phyloP scores from a whole-genome alignment of 2,888 invertebrate species.

The Andrena bicolor region DNA sequence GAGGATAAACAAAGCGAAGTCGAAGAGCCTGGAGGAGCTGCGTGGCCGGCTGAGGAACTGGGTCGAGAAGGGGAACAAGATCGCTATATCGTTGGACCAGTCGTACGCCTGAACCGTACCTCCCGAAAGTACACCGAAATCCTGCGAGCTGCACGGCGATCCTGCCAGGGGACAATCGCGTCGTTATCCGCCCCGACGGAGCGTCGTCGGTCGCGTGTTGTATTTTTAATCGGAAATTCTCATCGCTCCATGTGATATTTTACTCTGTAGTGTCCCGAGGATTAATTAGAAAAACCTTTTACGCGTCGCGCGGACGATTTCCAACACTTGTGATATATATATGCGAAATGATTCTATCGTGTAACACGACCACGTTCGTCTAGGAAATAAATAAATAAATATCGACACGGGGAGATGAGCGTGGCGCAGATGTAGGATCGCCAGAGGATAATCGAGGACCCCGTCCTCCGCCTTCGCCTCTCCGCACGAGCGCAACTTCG shows the following conservation, averaged over 20 bases:
- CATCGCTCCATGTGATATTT: slow-evolving; percentile 75
- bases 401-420: not conserved
- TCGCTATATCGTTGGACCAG: slow-evolving; percentile 90
- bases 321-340: slow-evolving; percentile 69
- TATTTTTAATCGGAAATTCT: slow-evolving; percentile 65
- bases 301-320: slow-evolving; percentile 54
- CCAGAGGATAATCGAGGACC: not conserved
- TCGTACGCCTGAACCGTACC: slow-evolving; percentile 83
- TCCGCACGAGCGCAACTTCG: slow-evolving; percentile 14
- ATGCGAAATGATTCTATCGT: slow-evolving; percentile 58
- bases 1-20: slow-evolving; percentile 95
- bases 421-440: not conserved
- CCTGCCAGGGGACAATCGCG: slow-evolving; percentile 6
- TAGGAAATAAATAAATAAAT: slow-evolving; percentile 40
- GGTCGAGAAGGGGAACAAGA: slow-evolving; percentile 92
- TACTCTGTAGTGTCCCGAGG: slow-evolving; percentile 65
- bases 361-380: slow-evolving; percentile 51
- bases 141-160: slow-evolving; percentile 34
- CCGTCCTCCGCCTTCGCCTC: not conserved
- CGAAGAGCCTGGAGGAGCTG: slow-evolving; percentile 94
- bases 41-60: slow-evolving; percentile 93
- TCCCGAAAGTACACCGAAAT: slow-evolving; percentile 58
- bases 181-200: not conserved
- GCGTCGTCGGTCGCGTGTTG: slow-evolving; percentile 48
- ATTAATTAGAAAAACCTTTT: slow-evolving; percentile 54